These are phyloP conservation scores for Asbolus verrucosus DNA, from an alignment of 1,140 invertebrate species.

Conservation along the genomic window DNA sequence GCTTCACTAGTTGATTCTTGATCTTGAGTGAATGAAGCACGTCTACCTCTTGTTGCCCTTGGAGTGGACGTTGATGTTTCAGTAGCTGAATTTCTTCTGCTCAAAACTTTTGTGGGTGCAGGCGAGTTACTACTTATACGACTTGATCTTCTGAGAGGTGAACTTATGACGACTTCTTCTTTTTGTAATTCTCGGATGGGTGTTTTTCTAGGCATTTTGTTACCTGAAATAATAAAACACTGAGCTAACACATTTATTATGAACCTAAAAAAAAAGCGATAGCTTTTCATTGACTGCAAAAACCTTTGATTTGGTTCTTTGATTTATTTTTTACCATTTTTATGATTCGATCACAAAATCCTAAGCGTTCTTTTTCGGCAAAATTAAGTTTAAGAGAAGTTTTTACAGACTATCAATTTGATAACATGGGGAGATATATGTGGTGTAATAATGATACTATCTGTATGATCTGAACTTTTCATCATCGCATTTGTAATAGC, in stretches of 20 bases:
- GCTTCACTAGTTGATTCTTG: background rate
- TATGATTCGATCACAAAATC: no score
- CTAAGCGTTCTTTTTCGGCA: no score
- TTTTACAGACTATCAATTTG: no score
- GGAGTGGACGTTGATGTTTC: slow-evolving; percentile 9
- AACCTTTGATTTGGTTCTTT: no score
- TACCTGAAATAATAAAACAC: background rate
- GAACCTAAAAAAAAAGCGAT: background rate
- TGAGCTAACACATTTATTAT: background rate
- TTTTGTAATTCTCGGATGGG: slow-evolving; percentile 16
- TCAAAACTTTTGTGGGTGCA: slow-evolving; percentile 9
- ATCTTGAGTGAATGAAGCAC: slow-evolving; percentile 1
- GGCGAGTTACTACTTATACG: slow-evolving; percentile 3
- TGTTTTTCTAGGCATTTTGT: slow-evolving; percentile 2
- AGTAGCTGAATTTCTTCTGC: slow-evolving; percentile 14
- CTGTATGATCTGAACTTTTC: no score
- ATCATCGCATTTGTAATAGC: no score
- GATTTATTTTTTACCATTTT: no score
- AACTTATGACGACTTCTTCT: background rate
- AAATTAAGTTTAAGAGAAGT: no score
- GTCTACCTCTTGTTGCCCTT: slow-evolving; percentile 8
- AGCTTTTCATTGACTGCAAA: background rate
- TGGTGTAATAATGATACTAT: no score
- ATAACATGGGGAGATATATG: no score
- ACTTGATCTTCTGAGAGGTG: slow-evolving; percentile 9